These are phyloP conservation scores for Cosmorhoe ocellata DNA, from an alignment of 2,888 invertebrate species.

Conservation along the genomic window DNA sequence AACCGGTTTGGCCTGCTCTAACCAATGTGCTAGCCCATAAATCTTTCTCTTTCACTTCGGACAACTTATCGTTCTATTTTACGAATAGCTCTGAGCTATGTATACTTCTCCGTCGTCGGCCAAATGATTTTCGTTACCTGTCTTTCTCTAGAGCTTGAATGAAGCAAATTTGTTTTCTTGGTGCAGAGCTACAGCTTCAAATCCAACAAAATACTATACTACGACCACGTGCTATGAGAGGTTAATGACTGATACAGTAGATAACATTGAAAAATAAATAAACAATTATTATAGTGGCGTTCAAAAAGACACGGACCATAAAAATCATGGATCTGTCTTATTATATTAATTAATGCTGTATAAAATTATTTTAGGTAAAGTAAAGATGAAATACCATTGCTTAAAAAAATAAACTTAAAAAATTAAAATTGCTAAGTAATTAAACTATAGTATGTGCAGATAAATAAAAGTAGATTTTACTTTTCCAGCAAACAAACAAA, in stretches of 20 bases:
- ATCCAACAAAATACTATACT: slow-evolving; percentile 77
- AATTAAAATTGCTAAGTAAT: no score
- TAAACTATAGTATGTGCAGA: no score
- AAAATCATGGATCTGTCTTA: slow-evolving; percentile 13
- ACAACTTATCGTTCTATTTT: slow-evolving; percentile 77
- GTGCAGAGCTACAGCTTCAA: slow-evolving; percentile 81
- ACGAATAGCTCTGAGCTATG: slow-evolving; percentile 81
- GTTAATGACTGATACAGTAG: slow-evolving; percentile 77
- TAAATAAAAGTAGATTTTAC: no score
- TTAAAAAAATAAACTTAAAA: no score
- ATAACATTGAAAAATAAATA: slow-evolving; percentile 75
- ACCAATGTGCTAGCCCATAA: slow-evolving; percentile 47
- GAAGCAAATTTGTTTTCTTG: slow-evolving; percentile 75
- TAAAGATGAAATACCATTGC: no score
- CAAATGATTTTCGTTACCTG: slow-evolving; percentile 80
- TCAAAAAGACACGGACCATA: slow-evolving; percentile 4
- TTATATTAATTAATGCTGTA: no score
- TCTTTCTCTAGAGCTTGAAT: slow-evolving; percentile 82
- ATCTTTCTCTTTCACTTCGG: slow-evolving; percentile 59
- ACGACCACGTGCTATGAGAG: slow-evolving; percentile 73
- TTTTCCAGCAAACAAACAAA: no score
- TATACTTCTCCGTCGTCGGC: slow-evolving; percentile 82
- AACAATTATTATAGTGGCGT: slow-evolving; percentile 49
- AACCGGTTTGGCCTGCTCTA: slow-evolving; percentile 61
- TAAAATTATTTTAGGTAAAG: no score